Evolutionary conservation across 2,888 invertebrate genomes (phyloP).

Genomic region (Ariolimax columbianus): DNA sequence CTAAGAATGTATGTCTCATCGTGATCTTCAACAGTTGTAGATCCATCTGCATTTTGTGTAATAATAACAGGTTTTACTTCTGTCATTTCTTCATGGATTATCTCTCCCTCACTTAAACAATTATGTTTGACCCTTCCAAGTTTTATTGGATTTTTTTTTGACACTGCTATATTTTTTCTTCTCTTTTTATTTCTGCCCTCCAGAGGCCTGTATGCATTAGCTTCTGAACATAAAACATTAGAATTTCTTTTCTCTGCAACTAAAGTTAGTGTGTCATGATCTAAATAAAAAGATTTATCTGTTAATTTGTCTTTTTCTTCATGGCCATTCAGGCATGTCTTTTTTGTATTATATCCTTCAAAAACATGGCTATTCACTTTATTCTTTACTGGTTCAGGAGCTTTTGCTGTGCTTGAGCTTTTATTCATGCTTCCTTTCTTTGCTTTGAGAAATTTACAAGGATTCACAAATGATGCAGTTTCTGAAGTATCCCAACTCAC

Average conservation of each 20-base stretch:
- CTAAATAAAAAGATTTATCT: background rate
- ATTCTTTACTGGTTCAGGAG: background rate
- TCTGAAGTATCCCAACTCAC: background rate
- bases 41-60: slow-evolving; percentile 34
- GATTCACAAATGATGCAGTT: too few species aligned
- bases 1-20: slow-evolving; percentile 41
- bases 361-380: background rate
- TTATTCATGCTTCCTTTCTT: slow-evolving; percentile 9
- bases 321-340: background rate
- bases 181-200: background rate
- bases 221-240: background rate
- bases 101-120: background rate
- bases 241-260: background rate
- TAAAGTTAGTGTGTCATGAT: background rate
- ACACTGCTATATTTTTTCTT: background rate
- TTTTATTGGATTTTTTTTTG: slow-evolving; percentile 12
- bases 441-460: background rate
- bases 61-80: slow-evolving; percentile 32
- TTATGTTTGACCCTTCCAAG: slow-evolving; percentile 7
- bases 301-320: background rate
- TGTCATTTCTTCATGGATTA: background rate
- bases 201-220: background rate
- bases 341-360: background rate
- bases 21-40: slow-evolving; percentile 44
- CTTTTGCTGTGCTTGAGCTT: background rate